Percentiles rank a stretch among this genome's conserved stretches.
phyloP scores from a whole-genome alignment of 2,797 vertebrate species.

The Ataeniobius toweri region DNA sequence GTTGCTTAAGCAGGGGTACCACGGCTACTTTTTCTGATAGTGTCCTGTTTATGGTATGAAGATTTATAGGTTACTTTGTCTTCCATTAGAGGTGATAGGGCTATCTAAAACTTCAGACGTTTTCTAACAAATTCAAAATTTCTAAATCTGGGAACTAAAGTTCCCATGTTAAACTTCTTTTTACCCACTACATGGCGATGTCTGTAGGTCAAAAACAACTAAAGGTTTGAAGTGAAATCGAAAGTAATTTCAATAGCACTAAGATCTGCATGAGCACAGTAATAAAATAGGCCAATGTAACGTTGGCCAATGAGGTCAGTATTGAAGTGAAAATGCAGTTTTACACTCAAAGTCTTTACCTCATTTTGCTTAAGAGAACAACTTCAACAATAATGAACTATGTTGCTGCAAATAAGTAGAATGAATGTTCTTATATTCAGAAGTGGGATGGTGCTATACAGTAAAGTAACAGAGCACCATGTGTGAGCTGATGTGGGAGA shows the following conservation, averaged over 20 bases:
- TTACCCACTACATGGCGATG: conserved; percentile 57
- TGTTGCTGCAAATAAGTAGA: neutral
- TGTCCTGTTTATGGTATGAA: neutral
- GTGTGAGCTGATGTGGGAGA: neutral
- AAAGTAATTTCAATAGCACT: conserved; percentile 18
- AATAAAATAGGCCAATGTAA: neutral
- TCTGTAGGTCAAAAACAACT: neutral
- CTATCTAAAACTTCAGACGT: neutral
- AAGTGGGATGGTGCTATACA: neutral
- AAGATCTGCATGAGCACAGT: conserved; percentile 4
- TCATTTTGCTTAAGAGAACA: conserved; percentile 3
- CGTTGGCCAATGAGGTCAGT: neutral
- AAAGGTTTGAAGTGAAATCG: conserved; percentile 1
- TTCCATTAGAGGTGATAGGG: neutral
- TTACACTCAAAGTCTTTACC: neutral
- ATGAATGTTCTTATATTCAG: neutral
- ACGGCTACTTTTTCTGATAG: neutral
- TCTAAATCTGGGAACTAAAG: neutral
- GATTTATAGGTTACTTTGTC: neutral
- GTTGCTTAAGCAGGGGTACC: too few relatives aligned
- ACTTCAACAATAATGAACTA: neutral
- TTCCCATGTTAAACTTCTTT: neutral
- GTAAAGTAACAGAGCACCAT: conserved; percentile 10
- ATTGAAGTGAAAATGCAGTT: neutral
- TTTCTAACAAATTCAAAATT: neutral